These are phyloP conservation scores for Pogonocherus hispidulus DNA, from an alignment of 2,888 invertebrate species.

Conservation along the genomic window DNA sequence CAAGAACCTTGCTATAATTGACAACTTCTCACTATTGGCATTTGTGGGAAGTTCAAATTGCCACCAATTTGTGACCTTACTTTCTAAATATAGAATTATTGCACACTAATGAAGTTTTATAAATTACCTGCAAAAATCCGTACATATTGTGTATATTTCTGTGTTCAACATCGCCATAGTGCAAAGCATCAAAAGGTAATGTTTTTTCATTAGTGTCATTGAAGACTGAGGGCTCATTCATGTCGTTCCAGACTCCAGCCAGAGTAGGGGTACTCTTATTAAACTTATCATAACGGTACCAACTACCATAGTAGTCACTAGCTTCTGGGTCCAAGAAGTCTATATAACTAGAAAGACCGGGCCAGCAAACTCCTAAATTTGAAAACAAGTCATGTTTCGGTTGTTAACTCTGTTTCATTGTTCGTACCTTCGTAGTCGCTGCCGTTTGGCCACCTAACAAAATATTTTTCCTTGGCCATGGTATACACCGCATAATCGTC, in stretches of 20 bases:
- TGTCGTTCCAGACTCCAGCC: constrained; percentile 94
- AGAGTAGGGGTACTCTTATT: constrained; percentile 70
- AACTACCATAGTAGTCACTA: constrained; percentile 81
- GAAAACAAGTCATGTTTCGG: too few species aligned
- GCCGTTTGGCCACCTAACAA: constrained; percentile 86
- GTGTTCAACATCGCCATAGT: constrained; percentile 85
- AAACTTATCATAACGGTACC: constrained; percentile 75
- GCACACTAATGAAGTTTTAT: too few species aligned
- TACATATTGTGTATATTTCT: constrained; percentile 95
- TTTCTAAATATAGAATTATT: too few species aligned
- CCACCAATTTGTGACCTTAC: too few species aligned
- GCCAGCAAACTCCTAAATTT: constrained; percentile 86
- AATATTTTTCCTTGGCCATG: constrained; percentile 74
- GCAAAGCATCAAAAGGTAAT: constrained; percentile 91
- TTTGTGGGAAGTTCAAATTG: too few species aligned
- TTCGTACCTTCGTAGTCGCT: constrained; percentile 87
- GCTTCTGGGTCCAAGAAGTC: constrained; percentile 92
- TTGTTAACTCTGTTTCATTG: neutral
- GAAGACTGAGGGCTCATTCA: constrained; percentile 99
- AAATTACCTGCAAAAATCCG: constrained; percentile 73
- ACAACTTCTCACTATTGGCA: too few species aligned
- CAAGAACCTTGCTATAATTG: too few species aligned
- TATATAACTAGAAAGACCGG: constrained; percentile 91
- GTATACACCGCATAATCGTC: constrained; percentile 87
- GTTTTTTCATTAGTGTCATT: constrained; percentile 81